phyloP scores from a whole-genome alignment of 2,113 vertebrate genomes.

The Petrocephalus microphthalmus region DNA sequence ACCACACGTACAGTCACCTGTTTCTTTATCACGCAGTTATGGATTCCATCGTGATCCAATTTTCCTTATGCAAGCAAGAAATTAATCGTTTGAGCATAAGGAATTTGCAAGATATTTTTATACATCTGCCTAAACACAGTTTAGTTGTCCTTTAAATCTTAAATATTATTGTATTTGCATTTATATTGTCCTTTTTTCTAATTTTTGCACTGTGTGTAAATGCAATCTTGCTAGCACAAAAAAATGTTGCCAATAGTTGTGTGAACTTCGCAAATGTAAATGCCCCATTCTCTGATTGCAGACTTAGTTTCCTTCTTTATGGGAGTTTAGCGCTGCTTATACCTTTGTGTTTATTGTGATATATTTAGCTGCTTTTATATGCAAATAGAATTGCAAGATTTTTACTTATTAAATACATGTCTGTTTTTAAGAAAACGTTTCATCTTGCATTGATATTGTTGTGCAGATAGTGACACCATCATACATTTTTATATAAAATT shows the following conservation, averaged over 20 bases:
- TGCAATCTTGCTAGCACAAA: constrained; percentile 98
- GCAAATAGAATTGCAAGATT: constrained; percentile 99
- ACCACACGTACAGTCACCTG: constrained; percentile 28
- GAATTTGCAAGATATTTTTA: constrained; percentile 48
- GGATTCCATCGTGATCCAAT: constrained; percentile 22
- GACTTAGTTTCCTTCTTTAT: constrained; percentile 83
- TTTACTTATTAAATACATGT: constrained; percentile 67
- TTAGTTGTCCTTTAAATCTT: constrained; percentile 83
- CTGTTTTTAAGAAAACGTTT: constrained; percentile 23
- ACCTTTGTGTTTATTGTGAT: constrained; percentile 93
- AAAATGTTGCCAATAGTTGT: constrained; percentile 86
- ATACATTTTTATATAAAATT: constrained; percentile 21
- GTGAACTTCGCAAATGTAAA: constrained; percentile 87
- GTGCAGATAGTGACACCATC: constrained; percentile 13
- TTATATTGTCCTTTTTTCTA: constrained; percentile 60
- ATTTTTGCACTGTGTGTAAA: constrained; percentile 99
- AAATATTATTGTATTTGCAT: constrained; percentile 78
- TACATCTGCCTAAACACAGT: constrained; percentile 75
- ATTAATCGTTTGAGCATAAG: constrained; percentile 21
- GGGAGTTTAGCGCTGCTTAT: constrained; percentile 81
- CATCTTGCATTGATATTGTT: constrained; percentile 17
- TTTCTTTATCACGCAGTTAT: constrained; percentile 37
- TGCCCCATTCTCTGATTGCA: constrained; percentile 74
- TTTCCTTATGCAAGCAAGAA: constrained; percentile 26
- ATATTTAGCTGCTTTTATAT: constrained; percentile 99